Percentiles rank a stretch among this genome's conserved stretches.
Conservation (phyloP, 35 echinoderm and acorn worm species). For the Ophioderma brevispina region DNA sequence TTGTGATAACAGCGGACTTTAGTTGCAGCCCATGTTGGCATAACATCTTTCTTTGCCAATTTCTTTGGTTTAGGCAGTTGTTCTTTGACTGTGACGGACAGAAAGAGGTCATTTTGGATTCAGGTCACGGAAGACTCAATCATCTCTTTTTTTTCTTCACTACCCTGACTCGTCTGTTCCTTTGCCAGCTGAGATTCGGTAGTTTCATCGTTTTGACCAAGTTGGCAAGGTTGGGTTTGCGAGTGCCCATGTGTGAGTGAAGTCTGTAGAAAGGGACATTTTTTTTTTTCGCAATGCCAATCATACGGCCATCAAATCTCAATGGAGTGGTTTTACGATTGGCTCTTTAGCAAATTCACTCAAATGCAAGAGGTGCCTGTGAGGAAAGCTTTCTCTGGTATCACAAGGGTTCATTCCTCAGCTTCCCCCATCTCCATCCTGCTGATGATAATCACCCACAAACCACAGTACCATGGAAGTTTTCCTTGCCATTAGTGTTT, state of each 20-base stretch:
- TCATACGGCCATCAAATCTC: neutral
- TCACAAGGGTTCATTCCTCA: slow-evolving; percentile 7
- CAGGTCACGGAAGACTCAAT: neutral
- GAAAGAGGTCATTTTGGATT: neutral
- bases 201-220: neutral
- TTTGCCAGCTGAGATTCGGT: neutral
- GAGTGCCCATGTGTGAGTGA: slow-evolving; percentile 37
- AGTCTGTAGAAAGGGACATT: slow-evolving; percentile 21
- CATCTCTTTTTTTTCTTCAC: neutral
- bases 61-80: neutral
- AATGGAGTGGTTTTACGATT: slow-evolving; percentile 3
- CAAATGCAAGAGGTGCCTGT: neutral
- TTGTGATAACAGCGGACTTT: slow-evolving; percentile 31
- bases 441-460: slow-evolving; percentile 22
- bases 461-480: slow-evolving; percentile 25
- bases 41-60: slow-evolving; percentile 27
- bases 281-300: neutral
- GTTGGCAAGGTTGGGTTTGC: slow-evolving; percentile 37
- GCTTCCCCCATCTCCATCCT: neutral
- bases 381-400: neutral
- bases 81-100: neutral
- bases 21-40: slow-evolving; percentile 57
- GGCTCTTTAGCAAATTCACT: slow-evolving; percentile 7
- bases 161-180: neutral
- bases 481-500: slow-evolving; percentile 36